phyloP scores from a whole-genome alignment of 2,113 vertebrate genomes.

The Camelus dromedarius region DNA sequence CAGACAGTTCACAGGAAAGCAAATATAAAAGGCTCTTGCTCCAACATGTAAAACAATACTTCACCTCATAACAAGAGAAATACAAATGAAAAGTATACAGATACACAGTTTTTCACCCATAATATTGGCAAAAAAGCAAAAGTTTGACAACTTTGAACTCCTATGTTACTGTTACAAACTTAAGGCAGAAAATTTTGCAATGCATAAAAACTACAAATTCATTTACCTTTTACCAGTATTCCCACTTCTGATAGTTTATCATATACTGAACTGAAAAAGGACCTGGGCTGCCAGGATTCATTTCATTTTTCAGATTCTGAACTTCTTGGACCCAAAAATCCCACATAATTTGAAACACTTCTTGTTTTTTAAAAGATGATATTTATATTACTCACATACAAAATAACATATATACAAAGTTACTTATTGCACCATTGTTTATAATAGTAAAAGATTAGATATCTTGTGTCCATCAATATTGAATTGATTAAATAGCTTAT shows the following conservation, averaged over 20 bases:
- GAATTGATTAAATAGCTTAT: neutral
- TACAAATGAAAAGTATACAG: neutral
- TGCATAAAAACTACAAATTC: neutral
- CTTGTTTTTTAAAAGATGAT: neutral
- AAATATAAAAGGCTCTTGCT: constrained; percentile 22
- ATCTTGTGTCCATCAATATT: neutral
- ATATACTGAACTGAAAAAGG: neutral
- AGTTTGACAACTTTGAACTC: neutral
- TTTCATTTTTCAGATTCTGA: neutral
- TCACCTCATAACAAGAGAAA: neutral
- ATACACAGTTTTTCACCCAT: neutral
- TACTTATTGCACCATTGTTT: neutral
- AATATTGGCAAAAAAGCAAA: neutral
- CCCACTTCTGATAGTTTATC: neutral
- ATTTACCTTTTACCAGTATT: neutral
- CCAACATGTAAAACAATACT: neutral
- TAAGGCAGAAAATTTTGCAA: neutral
- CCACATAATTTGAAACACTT: neutral
- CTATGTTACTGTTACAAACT: neutral
- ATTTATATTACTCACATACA: neutral
- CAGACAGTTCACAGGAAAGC: neutral
- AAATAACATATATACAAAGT: neutral
- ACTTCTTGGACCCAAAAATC: neutral
- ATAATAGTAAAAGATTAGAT: neutral
- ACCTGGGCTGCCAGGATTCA: neutral